These are phyloP conservation scores for Campoplex capitator DNA, from an alignment of 2,888 invertebrate genomes.

Conservation along the genomic window DNA sequence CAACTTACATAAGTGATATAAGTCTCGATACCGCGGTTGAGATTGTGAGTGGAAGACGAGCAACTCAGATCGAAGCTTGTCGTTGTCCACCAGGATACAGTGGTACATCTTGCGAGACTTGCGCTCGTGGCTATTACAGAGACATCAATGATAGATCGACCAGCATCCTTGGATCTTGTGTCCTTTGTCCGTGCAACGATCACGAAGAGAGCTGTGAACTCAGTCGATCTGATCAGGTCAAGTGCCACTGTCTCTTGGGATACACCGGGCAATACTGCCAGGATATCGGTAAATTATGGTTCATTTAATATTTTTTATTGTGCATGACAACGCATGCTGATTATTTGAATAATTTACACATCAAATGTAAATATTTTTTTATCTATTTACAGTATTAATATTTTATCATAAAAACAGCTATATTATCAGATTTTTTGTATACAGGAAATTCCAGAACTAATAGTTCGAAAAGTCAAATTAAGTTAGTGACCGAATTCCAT, in stretches of 20 bases:
- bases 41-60: conserved; percentile 87
- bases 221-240: conserved; percentile 84
- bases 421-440: background rate
- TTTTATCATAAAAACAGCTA: background rate
- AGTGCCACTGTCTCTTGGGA: conserved; percentile 90
- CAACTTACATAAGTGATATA: conserved; percentile 92
- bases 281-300: conserved; percentile 84
- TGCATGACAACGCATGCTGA: conserved; percentile 3
- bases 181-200: conserved; percentile 91
- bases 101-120: conserved; percentile 94
- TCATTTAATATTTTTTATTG: conserved; percentile 22
- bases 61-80: conserved; percentile 94
- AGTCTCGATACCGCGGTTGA: conserved; percentile 93
- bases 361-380: background rate
- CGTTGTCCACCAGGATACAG: conserved; percentile 92
- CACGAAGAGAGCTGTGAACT: conserved; percentile 89
- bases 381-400: background rate
- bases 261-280: conserved; percentile 90
- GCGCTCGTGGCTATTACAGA: conserved; percentile 90
- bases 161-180: conserved; percentile 87
- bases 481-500: background rate
- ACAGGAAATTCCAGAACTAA: background rate
- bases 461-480: background rate
- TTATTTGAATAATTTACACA: background rate
- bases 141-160: conserved; percentile 86